phyloP scores from a whole-genome alignment of 2,113 vertebrate genomes.

The Eolophus roseicapilla region DNA sequence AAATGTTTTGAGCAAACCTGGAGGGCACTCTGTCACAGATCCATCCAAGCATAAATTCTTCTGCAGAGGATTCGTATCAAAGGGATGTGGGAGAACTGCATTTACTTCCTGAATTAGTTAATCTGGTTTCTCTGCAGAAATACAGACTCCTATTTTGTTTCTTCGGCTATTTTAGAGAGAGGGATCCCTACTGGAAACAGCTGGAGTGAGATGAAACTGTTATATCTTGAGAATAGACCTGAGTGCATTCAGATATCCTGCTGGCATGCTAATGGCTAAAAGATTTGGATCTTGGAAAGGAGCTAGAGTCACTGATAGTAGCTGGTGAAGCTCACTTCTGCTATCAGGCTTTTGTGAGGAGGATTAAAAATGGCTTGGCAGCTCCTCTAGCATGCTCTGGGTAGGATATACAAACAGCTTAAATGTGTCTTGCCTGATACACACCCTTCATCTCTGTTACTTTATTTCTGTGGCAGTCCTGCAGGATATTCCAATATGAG shows the following conservation, averaged over 20 bases:
- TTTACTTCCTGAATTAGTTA: conserved; percentile 29
- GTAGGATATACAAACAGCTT: not conserved
- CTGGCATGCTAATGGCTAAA: conserved; percentile 37
- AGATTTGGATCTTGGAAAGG: conserved; percentile 34
- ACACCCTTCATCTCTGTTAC: not conserved
- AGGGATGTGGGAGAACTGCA: not conserved
- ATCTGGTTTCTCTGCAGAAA: conserved; percentile 32
- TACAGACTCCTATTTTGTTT: not conserved
- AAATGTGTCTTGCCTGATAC: not conserved
- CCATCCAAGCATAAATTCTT: conserved; percentile 26
- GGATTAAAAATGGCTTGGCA: conserved; percentile 5
- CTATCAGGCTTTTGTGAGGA: not conserved
- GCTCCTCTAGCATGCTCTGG: not conserved
- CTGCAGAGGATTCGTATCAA: conserved; percentile 35
- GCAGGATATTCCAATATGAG: not conserved
- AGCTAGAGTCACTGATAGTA: not conserved
- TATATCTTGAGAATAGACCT: conserved; percentile 2
- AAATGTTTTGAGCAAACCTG: conserved; percentile 12
- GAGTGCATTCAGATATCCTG: conserved; percentile 14
- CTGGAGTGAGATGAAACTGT: conserved; percentile 26
- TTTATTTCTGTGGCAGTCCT: not conserved
- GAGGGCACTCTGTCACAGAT: conserved; percentile 16
- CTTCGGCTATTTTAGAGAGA: not conserved
- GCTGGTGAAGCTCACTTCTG: conserved; percentile 28
- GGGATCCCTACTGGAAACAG: conserved; percentile 43